Percentiles rank a stretch among this genome's conserved stretches.
phyloP scores from a whole-genome alignment of 2,888 invertebrate species.

The Napeogenes inachia region DNA sequence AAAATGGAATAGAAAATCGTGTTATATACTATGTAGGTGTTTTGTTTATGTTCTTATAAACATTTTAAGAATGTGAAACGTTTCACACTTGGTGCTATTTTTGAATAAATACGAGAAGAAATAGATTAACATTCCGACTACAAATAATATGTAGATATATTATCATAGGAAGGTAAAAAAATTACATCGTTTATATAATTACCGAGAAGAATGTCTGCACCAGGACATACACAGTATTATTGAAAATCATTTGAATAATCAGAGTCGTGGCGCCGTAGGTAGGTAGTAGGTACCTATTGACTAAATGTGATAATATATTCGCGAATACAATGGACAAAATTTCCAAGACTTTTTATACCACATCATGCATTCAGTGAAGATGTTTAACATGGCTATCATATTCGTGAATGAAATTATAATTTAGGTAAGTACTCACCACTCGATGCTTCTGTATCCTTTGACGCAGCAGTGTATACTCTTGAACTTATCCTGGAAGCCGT shows the following conservation, averaged over 20 bases:
- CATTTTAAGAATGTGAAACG: no score
- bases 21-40: no score
- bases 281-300: conserved; percentile 12
- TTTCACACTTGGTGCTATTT: no score
- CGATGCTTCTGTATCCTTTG: conserved; percentile 85
- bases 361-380: conserved; percentile 75
- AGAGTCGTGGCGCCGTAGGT: neutral
- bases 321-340: conserved; percentile 51
- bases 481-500: conserved; percentile 82
- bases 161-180: neutral
- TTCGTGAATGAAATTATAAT: conserved; percentile 40
- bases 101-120: no score
- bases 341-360: conserved; percentile 61
- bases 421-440: conserved; percentile 80
- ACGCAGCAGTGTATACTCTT: conserved; percentile 88
- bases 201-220: conserved; percentile 12
- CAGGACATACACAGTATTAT: conserved; percentile 13
- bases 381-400: conserved; percentile 35
- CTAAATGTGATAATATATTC: conserved; percentile 47
- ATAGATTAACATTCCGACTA: no score
- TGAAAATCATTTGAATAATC: conserved; percentile 25
- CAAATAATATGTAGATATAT: no score
- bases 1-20: no score
- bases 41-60: no score
- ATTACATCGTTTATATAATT: neutral